Evolutionary conservation across 2,113 vertebrate species (phyloP), one percentile per base, ranked within the genome.

Genomic region (Peromyscus maniculatus): DNA sequence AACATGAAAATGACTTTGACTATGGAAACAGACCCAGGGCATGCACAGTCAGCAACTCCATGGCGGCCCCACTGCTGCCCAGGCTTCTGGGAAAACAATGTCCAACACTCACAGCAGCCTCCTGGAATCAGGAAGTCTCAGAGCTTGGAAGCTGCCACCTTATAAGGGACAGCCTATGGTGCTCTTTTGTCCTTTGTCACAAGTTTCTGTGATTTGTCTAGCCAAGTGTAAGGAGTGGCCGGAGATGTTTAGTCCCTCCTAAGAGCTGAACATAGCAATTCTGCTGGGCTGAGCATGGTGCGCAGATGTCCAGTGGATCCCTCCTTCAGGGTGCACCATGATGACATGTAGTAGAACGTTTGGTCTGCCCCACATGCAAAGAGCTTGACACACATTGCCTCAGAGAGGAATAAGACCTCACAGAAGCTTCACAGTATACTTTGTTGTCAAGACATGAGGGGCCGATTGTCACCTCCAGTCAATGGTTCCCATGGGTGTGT

Each of bases 1-100:
- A 99, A 84, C 93, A 83, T 17, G 91, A 98, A 98, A 49, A 98
- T 19, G 2, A 96, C 97, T 49, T 62, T 87, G 62, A 87, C 22
- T 28, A 98, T 0, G 12, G 67, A 98, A 87, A 98, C 5, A 1
- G 90, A 0, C 80, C 89, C 62, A 98, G 67, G 0, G 39, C 89
- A 3, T 71, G 97, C 93, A 92, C 39, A 43, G 39, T 43, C 39
- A 43, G 39, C 39, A 43, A 3, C 39, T 43, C 39, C 39, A 43
- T 43, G 39, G 2, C 39, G 2, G 39, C 39, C 39, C 39, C 3
- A 43, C 2, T 43, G 39, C 39, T 43, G 39, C 39, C 39, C 39
- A 43, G 39, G 39, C 39, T 43, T 43, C 39, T 2, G 39, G 39
- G 33, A 15, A 16, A 9, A 80, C 83, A 33, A 11, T 21, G 39